Conservation (phyloP, 2,797 vertebrate genomes). For the Heterohyrax brucei region DNA sequence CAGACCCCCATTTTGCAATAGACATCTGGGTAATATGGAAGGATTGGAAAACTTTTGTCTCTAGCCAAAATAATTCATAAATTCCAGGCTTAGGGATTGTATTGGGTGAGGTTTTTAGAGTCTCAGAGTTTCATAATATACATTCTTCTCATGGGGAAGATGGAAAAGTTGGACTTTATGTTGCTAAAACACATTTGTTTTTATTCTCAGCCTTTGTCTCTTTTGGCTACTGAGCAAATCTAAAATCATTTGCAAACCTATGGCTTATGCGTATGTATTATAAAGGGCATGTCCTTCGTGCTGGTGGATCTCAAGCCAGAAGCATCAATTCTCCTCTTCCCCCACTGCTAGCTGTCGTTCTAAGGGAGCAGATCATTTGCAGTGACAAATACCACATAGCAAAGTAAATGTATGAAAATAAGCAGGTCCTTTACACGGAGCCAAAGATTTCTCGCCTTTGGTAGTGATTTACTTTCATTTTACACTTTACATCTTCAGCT, state of each 20-base stretch:
- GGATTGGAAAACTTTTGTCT: slow-evolving; percentile 67
- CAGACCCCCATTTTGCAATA: slow-evolving; percentile 64
- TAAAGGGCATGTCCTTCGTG: slow-evolving; percentile 45
- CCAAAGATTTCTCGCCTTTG: slow-evolving; percentile 39
- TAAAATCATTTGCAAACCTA: slow-evolving; percentile 80
- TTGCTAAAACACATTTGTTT: slow-evolving; percentile 82
- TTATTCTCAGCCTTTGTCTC: slow-evolving; percentile 79
- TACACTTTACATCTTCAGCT: slow-evolving; percentile 58
- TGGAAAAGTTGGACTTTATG: slow-evolving; percentile 72
- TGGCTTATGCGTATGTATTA: slow-evolving; percentile 65
- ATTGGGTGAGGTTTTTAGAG: slow-evolving; percentile 75
- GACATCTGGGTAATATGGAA: slow-evolving; percentile 69
- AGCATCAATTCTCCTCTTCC: background rate
- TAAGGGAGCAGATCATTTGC: slow-evolving; percentile 36
- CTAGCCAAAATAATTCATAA: slow-evolving; percentile 80
- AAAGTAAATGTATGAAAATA: slow-evolving; percentile 72
- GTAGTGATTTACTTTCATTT: slow-evolving; percentile 73
- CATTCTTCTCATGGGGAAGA: slow-evolving; percentile 62
- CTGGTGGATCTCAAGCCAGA: slow-evolving; percentile 64
- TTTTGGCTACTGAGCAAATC: slow-evolving; percentile 77
- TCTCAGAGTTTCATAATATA: slow-evolving; percentile 77
- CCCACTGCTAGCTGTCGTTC: background rate
- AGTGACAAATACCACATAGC: background rate
- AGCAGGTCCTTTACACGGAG: slow-evolving; percentile 53
- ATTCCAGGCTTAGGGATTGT: slow-evolving; percentile 68